These are phyloP conservation scores for Ametastegia equiseti DNA, from an alignment of 2,888 invertebrate species.

Conservation along the genomic window DNA sequence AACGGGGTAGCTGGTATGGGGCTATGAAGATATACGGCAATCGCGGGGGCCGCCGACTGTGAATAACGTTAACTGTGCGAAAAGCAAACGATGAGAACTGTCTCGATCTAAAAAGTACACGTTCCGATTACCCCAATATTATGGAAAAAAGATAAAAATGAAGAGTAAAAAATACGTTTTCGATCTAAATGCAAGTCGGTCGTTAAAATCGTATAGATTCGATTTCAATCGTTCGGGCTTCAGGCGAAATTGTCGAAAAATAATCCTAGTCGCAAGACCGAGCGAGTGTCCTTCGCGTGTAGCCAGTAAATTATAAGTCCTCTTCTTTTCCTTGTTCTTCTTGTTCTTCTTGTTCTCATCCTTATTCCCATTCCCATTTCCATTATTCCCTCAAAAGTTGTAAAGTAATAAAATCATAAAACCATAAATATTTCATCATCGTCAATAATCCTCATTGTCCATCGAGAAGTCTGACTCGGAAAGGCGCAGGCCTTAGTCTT, in stretches of 20 bases:
- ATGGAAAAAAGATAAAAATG: not conserved
- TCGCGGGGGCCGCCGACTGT: no score
- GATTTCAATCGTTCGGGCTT: not conserved
- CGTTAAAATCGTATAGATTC: no score
- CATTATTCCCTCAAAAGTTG: constrained; percentile 48
- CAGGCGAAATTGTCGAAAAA: not conserved
- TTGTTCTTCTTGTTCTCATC: not conserved
- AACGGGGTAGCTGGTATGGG: not conserved
- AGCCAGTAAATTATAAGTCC: constrained; percentile 59
- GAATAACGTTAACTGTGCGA: not conserved
- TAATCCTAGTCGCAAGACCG: constrained; percentile 48
- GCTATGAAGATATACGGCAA: not conserved
- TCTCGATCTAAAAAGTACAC: constrained; percentile 23
- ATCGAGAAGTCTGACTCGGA: not conserved
- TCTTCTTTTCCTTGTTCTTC: constrained; percentile 16
- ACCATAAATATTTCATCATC: constrained; percentile 73
- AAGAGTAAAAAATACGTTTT: not conserved
- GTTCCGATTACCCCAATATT: constrained; percentile 37
- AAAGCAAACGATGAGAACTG: constrained; percentile 18
- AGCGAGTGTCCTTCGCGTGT: constrained; percentile 58
- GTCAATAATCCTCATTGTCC: constrained; percentile 66
- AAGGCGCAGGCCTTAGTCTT: not conserved
- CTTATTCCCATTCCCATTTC: no score
- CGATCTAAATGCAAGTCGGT: no score
- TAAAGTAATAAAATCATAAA: constrained; percentile 69